Base-by-base conservation (phyloP, 1,140 invertebrate species). In the Zaprionus africanus region DNA sequence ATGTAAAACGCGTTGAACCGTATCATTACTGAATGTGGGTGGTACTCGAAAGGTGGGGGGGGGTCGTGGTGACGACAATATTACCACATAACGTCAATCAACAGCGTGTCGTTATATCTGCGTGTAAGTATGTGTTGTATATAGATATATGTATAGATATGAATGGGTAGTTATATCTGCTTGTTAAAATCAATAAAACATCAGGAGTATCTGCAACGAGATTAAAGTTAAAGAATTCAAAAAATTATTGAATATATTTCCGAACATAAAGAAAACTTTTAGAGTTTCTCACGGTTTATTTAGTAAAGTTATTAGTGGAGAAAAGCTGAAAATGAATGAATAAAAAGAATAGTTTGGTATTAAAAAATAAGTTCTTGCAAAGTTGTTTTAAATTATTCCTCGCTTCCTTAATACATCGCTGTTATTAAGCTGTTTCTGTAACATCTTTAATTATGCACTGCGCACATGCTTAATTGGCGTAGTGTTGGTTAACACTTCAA, bases 401-500 rank as follows among this genome's bases (percentile, higher is more conserved):
- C 9, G 9, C 9, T 15, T 4, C 1, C 36, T 46, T 9, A 0
- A 43, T 43, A 43, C 0, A 43, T 43, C 41, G 15, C 2, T 17
- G 4, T 41, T 41, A 5, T n/a, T 3, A 4, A 38, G 5, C 41
- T 43, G n/a, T 17, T 2, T 43, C 2, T 46, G 3, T 4, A 3
- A 38, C 36, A 76, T 71, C 56, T 79, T 81, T 72, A 77, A 68
- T 81, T 24, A 51, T 51, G 11, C 46, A 51, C 4, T 34, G 19
- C 19, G 22, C 19, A 22, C 46, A 22, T 51, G 46, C 19, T 51
- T 51, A 51, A 51, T 85, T 84, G 82, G 76, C 82, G 57, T 82
- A 75, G 78, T 79, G 81, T 86, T 85, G 82, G 82, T 87, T 87
- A 87, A 87, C 83, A 88, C 83, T 88, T 81, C 81, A 84, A 88